phyloP scores from a whole-genome alignment of 1,140 invertebrate species.

The Cepaea nemoralis region DNA sequence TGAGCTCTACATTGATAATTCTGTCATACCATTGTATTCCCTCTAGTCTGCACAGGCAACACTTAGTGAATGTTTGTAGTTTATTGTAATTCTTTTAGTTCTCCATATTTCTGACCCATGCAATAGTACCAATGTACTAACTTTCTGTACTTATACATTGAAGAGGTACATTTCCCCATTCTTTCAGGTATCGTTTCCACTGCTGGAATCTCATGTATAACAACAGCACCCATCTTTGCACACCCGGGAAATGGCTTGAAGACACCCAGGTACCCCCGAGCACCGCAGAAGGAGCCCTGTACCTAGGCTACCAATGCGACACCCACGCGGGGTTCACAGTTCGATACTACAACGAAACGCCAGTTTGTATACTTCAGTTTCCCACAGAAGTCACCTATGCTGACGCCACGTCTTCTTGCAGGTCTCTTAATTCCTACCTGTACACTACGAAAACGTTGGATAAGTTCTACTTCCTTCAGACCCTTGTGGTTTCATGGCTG shows the following conservation, averaged over 20 bases:
- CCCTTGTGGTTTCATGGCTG: background rate
- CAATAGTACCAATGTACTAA: no score
- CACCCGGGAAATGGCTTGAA: background rate
- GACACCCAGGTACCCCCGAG: background rate
- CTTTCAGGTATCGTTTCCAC: background rate
- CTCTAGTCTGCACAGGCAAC: no score
- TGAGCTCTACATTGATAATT: no score
- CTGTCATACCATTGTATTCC: no score
- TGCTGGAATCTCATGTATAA: constrained; percentile 12
- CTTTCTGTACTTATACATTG: no score
- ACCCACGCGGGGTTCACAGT: background rate
- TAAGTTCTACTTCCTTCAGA: background rate
- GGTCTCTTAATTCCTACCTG: background rate
- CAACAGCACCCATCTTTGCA: background rate
- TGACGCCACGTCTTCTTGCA: background rate
- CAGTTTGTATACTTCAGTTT: background rate
- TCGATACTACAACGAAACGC: background rate
- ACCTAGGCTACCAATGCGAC: background rate
- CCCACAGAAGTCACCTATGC: background rate
- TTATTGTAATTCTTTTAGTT: no score
- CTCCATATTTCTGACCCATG: no score
- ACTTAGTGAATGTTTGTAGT: no score
- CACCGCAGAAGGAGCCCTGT: background rate
- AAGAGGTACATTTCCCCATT: no score
- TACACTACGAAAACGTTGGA: background rate